phyloP scores from a whole-genome alignment of 2,888 invertebrate genomes.

The Oscheius sp. region DNA sequence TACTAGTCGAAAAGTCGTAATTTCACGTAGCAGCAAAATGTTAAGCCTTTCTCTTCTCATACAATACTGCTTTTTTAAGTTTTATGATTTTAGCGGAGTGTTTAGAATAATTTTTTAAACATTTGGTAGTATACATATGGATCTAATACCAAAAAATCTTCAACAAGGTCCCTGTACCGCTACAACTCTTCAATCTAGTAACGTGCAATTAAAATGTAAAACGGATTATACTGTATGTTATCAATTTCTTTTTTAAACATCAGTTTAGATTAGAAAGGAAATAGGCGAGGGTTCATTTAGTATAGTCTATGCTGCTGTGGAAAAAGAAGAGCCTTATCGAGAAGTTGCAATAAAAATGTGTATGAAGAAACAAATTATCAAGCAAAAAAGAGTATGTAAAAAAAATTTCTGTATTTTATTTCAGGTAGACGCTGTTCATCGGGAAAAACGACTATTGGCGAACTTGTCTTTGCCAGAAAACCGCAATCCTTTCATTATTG shows the following conservation, averaged over 20 bases:
- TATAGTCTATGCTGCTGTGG: slow-evolving; percentile 44
- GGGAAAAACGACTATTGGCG: slow-evolving; percentile 50
- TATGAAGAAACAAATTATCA: slow-evolving; percentile 89
- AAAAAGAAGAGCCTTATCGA: slow-evolving; percentile 29
- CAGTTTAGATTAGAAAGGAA: slow-evolving; percentile 42
- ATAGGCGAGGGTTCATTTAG: slow-evolving; percentile 55
- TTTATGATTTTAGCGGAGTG: too few species aligned
- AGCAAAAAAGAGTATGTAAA: slow-evolving; percentile 87
- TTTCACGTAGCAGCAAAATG: too few species aligned
- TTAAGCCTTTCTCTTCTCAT: too few species aligned
- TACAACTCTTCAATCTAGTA: not conserved
- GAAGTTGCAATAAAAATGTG: slow-evolving; percentile 89
- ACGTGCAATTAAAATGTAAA: not conserved
- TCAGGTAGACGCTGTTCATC: slow-evolving; percentile 44
- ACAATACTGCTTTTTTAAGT: too few species aligned
- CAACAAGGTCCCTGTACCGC: not conserved
- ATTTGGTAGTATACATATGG: too few species aligned
- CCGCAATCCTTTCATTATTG: slow-evolving; percentile 84
- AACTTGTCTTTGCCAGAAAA: slow-evolving; percentile 74
- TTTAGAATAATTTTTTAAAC: too few species aligned
- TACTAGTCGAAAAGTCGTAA: too few species aligned
- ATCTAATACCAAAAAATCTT: slow-evolving; percentile 23
- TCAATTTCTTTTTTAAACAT: not conserved
- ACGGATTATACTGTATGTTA: not conserved
- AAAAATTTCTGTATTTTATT: not conserved